A percentile compares a stretch with the other conserved stretches of the same genome.
Conservation (phyloP, 2,888 invertebrate species). For the Drosophila histrio region DNA sequence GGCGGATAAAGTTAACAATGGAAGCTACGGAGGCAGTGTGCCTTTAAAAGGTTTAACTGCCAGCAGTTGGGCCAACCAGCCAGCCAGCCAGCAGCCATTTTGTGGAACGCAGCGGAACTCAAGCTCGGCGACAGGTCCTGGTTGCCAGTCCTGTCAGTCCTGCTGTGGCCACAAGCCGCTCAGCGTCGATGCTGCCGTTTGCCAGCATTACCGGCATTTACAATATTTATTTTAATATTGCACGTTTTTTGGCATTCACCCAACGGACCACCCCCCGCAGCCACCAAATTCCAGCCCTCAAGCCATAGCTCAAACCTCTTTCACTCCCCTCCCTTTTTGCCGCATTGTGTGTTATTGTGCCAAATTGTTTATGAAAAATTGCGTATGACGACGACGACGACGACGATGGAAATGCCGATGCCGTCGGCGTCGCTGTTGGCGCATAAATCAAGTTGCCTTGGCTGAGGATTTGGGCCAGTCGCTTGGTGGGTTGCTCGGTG, state of each 20-base stretch:
- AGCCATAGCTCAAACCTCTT: constrained; percentile 24
- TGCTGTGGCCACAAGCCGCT: constrained; percentile 66
- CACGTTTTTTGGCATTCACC: constrained; percentile 53
- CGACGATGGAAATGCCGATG: constrained; percentile 25
- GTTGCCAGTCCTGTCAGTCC: constrained; percentile 25
- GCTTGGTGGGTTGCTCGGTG: constrained; percentile 36
- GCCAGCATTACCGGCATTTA: constrained; percentile 77
- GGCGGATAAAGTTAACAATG: constrained; percentile 78
- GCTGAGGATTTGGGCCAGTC: constrained; percentile 70
- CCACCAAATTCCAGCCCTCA: background rate
- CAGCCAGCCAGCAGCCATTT: constrained; percentile 41
- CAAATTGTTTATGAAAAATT: constrained; percentile 81
- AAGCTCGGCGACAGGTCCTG: constrained; percentile 16
- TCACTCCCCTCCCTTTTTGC: constrained; percentile 1
- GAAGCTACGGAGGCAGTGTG: constrained; percentile 38
- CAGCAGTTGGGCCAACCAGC: constrained; percentile 22
- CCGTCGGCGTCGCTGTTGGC: constrained; percentile 63
- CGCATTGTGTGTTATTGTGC: constrained; percentile 72
- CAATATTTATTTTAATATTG: constrained; percentile 81
- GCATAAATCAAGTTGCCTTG: constrained; percentile 77
- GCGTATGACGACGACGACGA: constrained; percentile 64
- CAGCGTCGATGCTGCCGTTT: constrained; percentile 46
- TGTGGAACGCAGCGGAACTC: constrained; percentile 47
- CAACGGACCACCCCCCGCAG: constrained; percentile 11
- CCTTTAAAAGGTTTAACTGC: constrained; percentile 70